These are phyloP conservation scores for Podarcis lilfordi DNA, from an alignment of 2,797 vertebrate genomes.

Conservation along the genomic window DNA sequence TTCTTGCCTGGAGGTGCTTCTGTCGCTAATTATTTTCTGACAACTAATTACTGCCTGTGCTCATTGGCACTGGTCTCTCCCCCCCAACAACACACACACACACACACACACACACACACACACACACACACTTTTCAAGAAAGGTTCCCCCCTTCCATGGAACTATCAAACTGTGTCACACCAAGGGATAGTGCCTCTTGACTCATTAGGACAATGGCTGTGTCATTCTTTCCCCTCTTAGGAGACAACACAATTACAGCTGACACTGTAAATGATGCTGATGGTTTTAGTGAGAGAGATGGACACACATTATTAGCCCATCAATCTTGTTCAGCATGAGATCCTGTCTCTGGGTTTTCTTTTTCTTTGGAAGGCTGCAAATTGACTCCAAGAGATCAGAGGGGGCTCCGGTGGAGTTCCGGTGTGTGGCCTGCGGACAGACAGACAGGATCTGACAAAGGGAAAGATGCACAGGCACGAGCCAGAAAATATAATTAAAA, in stretches of 20 bases:
- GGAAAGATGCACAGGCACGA: not conserved
- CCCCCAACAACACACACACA: not conserved
- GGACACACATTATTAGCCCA: conserved; percentile 31
- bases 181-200: conserved; percentile 45
- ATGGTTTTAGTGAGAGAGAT: conserved; percentile 46
- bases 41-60: conserved; percentile 60
- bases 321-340: conserved; percentile 44
- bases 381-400: conserved; percentile 38
- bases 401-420: not conserved
- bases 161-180: conserved; percentile 23
- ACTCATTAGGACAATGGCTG: conserved; percentile 38
- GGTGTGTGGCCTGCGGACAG: fast-evolving
- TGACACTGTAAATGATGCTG: conserved; percentile 56
- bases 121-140: conserved; percentile 40
- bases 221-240: conserved; percentile 28
- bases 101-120: conserved; percentile 13
- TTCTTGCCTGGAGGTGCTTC: conserved; percentile 59
- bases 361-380: conserved; percentile 32
- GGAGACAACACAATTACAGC: conserved; percentile 51
- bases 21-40: conserved; percentile 70
- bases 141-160: conserved; percentile 45
- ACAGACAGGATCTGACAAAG: conserved; percentile 11
- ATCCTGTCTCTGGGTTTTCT: conserved; percentile 16
- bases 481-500: conserved; percentile 11
- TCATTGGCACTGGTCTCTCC: conserved; percentile 16